Evolutionary conservation across 92 coral and sea anemone genomes (phyloP).

Genomic region (Palythoa caribaeorum): DNA sequence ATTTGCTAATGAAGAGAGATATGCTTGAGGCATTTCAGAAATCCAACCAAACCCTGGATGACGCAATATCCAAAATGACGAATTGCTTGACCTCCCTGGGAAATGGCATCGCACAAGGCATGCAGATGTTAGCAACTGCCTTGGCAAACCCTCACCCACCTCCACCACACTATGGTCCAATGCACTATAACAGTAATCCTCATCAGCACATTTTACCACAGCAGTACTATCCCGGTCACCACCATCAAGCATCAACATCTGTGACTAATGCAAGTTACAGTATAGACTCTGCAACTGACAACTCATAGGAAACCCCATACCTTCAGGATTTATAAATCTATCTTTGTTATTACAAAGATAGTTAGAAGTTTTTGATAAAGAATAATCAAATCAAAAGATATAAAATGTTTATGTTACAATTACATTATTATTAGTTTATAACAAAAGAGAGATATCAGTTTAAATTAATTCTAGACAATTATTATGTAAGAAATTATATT

Average conservation of each 20-base stretch:
- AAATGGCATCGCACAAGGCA: slow-evolving; percentile 44
- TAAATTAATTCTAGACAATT: slow-evolving; percentile 11
- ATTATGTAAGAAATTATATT: neutral
- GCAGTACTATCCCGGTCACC: slow-evolving; percentile 3
- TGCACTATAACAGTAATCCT: slow-evolving; percentile 6
- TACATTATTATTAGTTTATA: slow-evolving; percentile 10
- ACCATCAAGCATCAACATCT: slow-evolving; percentile 10
- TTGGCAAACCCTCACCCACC: slow-evolving; percentile 16
- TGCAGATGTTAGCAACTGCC: slow-evolving; percentile 44
- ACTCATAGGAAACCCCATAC: slow-evolving; percentile 3
- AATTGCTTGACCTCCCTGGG: slow-evolving; percentile 34
- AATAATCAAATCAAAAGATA: slow-evolving; percentile 15
- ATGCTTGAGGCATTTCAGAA: slow-evolving; percentile 56
- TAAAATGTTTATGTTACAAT: slow-evolving; percentile 10
- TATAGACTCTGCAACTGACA: neutral
- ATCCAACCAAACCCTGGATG: slow-evolving; percentile 59
- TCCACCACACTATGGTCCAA: slow-evolving; percentile 11
- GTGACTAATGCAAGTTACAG: neutral
- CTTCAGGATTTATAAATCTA: slow-evolving; percentile 16
- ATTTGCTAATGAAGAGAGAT: slow-evolving; percentile 55
- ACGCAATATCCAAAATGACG: slow-evolving; percentile 52
- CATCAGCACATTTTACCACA: slow-evolving; percentile 11
- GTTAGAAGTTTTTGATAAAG: slow-evolving; percentile 9
- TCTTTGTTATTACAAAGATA: slow-evolving; percentile 14
- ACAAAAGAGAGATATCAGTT: slow-evolving; percentile 17